Conservation (phyloP, 92 coral and sea anemone genomes). For the Palythoa grandiflora region DNA sequence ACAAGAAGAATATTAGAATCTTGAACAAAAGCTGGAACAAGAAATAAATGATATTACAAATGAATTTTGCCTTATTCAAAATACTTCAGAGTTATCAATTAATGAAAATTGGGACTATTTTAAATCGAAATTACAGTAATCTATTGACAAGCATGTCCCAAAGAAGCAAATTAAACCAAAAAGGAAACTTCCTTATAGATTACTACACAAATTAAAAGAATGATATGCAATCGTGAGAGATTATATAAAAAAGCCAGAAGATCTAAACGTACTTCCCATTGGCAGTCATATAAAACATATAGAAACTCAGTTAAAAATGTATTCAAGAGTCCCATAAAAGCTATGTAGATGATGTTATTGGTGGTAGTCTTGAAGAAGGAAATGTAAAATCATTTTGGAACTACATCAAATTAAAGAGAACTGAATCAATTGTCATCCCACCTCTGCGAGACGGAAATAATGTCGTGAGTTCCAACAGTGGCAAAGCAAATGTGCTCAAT, state of each 20-base stretch:
- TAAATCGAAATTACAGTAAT: conserved; percentile 13
- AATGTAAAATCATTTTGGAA: conserved; percentile 21
- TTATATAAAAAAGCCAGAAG: conserved; percentile 51
- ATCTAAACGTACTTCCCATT: conserved; percentile 53
- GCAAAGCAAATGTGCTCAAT: conserved; percentile 53
- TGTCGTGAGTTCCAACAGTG: conserved; percentile 43
- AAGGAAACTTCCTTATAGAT: conserved; percentile 35
- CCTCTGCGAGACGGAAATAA: conserved; percentile 49
- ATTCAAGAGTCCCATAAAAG: conserved; percentile 21
- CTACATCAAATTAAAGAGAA: conserved; percentile 29
- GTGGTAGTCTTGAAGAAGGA: background rate
- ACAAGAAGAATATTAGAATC: too few relatives aligned
- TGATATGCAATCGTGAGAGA: conserved; percentile 43
- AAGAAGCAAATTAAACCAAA: background rate
- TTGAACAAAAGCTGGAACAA: conserved; percentile 16
- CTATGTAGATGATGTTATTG: conserved; percentile 2
- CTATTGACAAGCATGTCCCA: background rate
- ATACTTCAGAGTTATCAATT: conserved; percentile 2
- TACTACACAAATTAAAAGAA: conserved; percentile 37
- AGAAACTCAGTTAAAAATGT: conserved; percentile 39
- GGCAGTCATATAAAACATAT: conserved; percentile 39
- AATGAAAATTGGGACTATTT: conserved; percentile 50
- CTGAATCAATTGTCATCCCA: conserved; percentile 53
- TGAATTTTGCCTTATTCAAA: conserved; percentile 27
- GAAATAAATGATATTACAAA: conserved; percentile 31